Evolutionary conservation across 1,140 invertebrate genomes (phyloP), one percentile per base, ranked within the genome.

Genomic region (Drosophila azteca): DNA sequence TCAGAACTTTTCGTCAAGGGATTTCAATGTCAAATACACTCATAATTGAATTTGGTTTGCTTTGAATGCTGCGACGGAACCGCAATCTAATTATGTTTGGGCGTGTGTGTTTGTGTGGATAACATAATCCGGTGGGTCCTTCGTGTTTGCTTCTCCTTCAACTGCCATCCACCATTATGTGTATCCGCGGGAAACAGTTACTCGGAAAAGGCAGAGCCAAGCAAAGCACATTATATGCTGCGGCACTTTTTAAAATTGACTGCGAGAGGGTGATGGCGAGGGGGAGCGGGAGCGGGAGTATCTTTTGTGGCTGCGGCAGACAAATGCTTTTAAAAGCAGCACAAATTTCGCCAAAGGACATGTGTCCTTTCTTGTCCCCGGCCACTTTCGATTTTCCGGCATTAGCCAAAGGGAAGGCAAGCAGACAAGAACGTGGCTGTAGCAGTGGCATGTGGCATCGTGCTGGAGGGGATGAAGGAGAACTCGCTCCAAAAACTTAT

Each of bases 251-350:
- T 52, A 68, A 87, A 87, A 85, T 88, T 87, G 80, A 88, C 72
- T 77, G 68, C 61, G 46, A 24, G 67, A 59, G 22, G 76, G 63
- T 3, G 24, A 20, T 20, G 24, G 24, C 24, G 5, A 5, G 35
- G 31, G 9, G 31, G 8, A 2, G 31, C 3, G 8, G 53, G n/a
- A 29, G 35, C 11, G 17, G 35, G 62, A 43, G 15, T 52, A 57
- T 67, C 50, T 63, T 68, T 68, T 73, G 51, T 67, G 66, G 46
- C 58, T 61, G 26, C 35, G 58, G 54, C 62, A 74, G 82, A 81
- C 69, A 87, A 87, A 87, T 87, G 83, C 83, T 87, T 87, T 87
- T 79, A 87, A 71, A 70, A 78, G 65, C 74, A 59, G 26, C 65
- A 55, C 73, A 59, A 74, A 77, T 81, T 85, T 68, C 51, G 83